Conservation (phyloP, 2,888 invertebrate species). For the Epinotia nisella region DNA sequence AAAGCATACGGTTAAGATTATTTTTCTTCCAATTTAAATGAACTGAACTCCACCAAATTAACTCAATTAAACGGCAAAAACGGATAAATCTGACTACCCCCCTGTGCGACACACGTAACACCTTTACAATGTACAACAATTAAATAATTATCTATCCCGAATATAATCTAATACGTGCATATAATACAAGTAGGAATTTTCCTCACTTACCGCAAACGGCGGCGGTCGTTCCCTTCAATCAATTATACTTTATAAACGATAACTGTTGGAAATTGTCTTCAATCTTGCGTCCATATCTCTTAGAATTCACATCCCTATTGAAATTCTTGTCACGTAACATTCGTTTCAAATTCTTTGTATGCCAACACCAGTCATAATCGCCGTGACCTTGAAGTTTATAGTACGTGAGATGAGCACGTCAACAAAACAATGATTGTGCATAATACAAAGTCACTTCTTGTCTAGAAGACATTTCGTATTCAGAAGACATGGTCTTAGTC, state of each 20-base stretch:
- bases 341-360: slow-evolving; percentile 2
- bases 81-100: slow-evolving; percentile 14
- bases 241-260: slow-evolving; percentile 27
- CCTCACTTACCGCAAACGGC: slow-evolving; percentile 19
- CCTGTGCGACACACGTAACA: slow-evolving; percentile 24
- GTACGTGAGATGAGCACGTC: neutral
- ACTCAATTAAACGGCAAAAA: slow-evolving; percentile 17
- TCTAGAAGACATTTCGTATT: neutral
- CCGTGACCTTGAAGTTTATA: slow-evolving; percentile 9
- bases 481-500: slow-evolving; percentile 2
- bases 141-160: slow-evolving; percentile 32
- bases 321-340: slow-evolving; percentile 4
- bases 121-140: slow-evolving; percentile 40
- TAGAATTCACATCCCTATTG: neutral
- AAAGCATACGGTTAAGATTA: neutral
- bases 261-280: slow-evolving; percentile 13
- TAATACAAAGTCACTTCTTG: neutral
- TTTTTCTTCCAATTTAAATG: slow-evolving; percentile 6
- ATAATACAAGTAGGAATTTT: slow-evolving; percentile 34
- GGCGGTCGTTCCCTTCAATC: slow-evolving; percentile 37
- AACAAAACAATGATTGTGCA: neutral
- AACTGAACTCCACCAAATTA: neutral
- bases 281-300: neutral
- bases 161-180: slow-evolving; percentile 36
- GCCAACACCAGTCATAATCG: neutral